Base-by-base conservation (phyloP, 2,888 invertebrate species). In the Folsomia candida region DNA sequence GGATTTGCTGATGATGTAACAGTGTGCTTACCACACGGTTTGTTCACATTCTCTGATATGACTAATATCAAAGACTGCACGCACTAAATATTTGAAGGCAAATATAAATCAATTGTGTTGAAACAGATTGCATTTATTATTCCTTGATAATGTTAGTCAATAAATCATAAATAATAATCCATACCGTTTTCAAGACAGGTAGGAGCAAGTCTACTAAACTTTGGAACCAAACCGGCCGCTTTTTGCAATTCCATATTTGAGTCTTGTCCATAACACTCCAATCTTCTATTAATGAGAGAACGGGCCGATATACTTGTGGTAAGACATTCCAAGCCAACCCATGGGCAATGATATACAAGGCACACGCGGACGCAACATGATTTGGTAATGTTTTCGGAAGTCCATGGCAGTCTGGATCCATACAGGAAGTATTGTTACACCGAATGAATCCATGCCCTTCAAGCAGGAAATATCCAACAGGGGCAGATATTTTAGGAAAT, bases 251-350 rank as follows among this genome's bases (percentile, higher is more conserved):
- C 80, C 80, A 80, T 29, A 80, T 77, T 71, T 79, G 79, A n/a
- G 77, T 76, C 63, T 74, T 77, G 63, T 80, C 80, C 79, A 80
- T 78, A 18, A 75, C 77, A 67, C 71, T 76, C 79, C 79, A 80
- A 62, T 80, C 80, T 4, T 70, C 67, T 9, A 78, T 75, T 68
- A 64, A 57, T n/a, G 74, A 67, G 2, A 80, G 64, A 22, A 80
- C 70, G n/a, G 77, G 70, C 63, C 75, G 66, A 64, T 78, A 80
- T 0, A 78, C 74, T 47, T 74, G 69, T 0, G 73, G 71, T 57
- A 79, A 67, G 25, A 72, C 70, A 4, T 75, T 70, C 59, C 74
- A 68, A 11, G 77, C 68, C 22, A 75, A 74, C 27, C 73, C 76
- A 61, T 79, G 75, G 64, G 75, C 77, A 27, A 79, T 67, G 6